Percentiles rank a stretch among this genome's conserved stretches.
Evolutionary conservation across 2,113 vertebrate genomes (phyloP).

Genomic region (Catagonus wagneri): DNA sequence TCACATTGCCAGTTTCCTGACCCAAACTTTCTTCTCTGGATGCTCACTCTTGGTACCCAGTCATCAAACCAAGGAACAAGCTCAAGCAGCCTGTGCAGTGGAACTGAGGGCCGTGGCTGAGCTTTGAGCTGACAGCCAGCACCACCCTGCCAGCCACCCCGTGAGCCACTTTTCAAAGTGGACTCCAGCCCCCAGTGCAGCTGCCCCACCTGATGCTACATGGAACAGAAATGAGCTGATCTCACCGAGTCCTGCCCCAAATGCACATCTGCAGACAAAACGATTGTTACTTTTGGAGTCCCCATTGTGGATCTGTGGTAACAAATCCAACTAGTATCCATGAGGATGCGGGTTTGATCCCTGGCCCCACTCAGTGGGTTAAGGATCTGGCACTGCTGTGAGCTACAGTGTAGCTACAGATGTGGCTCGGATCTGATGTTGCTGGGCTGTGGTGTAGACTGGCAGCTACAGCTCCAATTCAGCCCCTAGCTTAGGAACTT

Average conservation of each 20-base stretch:
- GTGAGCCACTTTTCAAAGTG: background rate
- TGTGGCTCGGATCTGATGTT: no score
- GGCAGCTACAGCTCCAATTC: no score
- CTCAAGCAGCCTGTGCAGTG: background rate
- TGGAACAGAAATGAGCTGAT: background rate
- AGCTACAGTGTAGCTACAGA: no score
- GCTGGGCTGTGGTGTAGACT: no score
- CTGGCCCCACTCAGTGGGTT: no score
- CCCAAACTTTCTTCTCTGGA: constrained; percentile 2
- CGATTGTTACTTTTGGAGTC: background rate
- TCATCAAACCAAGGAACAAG: background rate
- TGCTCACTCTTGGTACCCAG: background rate
- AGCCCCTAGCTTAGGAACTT: no score
- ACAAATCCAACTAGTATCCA: no score
- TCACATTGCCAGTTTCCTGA: constrained; percentile 21
- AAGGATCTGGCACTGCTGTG: no score
- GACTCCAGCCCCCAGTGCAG: background rate
- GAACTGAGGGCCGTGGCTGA: background rate
- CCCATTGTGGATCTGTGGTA: no score
- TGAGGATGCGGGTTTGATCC: no score
- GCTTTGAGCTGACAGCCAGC: background rate
- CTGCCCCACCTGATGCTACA: background rate
- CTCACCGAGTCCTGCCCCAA: background rate
- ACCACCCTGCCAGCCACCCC: background rate
- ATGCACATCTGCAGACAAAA: background rate